Percentiles rank a stretch among this genome's conserved stretches.
These are phyloP conservation scores for Phenacoccus solenopsis DNA, from an alignment of 1,140 invertebrate species.

Conservation along the genomic window DNA sequence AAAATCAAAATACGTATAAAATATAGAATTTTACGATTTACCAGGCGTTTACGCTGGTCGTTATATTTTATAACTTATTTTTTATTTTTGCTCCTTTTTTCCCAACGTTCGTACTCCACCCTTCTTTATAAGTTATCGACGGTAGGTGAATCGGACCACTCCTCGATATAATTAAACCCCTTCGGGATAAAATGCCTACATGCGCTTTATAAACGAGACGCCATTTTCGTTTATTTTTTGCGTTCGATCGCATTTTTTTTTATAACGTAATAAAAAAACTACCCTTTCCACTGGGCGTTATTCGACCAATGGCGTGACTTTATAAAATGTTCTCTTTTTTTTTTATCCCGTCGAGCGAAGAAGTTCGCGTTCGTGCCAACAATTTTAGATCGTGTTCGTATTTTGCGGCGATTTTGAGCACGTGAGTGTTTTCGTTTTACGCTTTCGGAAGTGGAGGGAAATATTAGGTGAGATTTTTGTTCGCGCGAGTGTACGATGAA, in stretches of 20 bases:
- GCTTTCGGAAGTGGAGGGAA: no score
- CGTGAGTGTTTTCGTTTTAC: no score
- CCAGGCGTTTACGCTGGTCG: background rate
- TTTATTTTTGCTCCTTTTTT: background rate
- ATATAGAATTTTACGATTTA: slow-evolving; percentile 9
- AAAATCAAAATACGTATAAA: background rate
- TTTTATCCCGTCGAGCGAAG: slow-evolving; percentile 13
- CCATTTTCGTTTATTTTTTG: slow-evolving; percentile 18
- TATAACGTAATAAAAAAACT: slow-evolving; percentile 18
- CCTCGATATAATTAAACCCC: slow-evolving; percentile 17
- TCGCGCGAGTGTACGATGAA: no score
- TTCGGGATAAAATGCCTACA: slow-evolving; percentile 16
- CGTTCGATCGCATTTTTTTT: slow-evolving; percentile 17
- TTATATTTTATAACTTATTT: slow-evolving; percentile 4
- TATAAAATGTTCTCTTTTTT: slow-evolving; percentile 14
- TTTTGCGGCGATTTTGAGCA: background rate
- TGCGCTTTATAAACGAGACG: slow-evolving; percentile 12
- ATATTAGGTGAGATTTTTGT: no score
- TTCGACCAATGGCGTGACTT: slow-evolving; percentile 11
- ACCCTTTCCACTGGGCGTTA: slow-evolving; percentile 12
- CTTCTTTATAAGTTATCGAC: background rate
- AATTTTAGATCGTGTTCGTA: background rate
- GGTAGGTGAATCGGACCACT: slow-evolving; percentile 16
- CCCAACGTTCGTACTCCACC: background rate
- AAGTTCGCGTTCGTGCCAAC: slow-evolving; percentile 11